These are phyloP conservation scores for Aspidiotus destructor DNA, from an alignment of 2,888 invertebrate species.

Conservation along the genomic window DNA sequence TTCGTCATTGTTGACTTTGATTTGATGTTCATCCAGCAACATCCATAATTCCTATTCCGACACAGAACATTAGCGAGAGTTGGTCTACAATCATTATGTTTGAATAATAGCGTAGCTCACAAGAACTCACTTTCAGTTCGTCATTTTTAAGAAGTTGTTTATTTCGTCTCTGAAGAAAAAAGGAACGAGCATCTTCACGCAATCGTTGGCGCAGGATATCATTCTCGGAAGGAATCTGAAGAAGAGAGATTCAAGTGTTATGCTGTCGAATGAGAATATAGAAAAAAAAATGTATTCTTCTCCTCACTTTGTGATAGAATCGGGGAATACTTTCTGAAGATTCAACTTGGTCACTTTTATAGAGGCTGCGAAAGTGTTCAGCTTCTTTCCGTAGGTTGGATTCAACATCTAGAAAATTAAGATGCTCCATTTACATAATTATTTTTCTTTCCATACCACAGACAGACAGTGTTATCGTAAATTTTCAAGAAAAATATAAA, in stretches of 20 bases:
- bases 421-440: background rate
- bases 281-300: background rate
- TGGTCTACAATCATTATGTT: no score
- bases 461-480: no score
- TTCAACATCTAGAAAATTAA: constrained; percentile 5
- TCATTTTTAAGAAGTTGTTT: constrained; percentile 74
- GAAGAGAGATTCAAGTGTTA: background rate
- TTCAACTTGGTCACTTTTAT: background rate
- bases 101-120: no score
- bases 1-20: constrained; percentile 14
- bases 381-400: constrained; percentile 8
- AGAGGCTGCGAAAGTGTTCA: constrained; percentile 6
- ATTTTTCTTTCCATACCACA: no score
- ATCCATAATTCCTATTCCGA: constrained; percentile 20
- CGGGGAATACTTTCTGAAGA: background rate
- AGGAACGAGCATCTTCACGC: constrained; percentile 77
- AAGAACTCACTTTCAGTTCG: constrained; percentile 52
- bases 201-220: constrained; percentile 69
- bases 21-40: constrained; percentile 20
- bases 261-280: background rate
- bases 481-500: background rate
- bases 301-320: constrained; percentile 22
- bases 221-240: constrained; percentile 58
- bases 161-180: constrained; percentile 75
- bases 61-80: no score